These are phyloP conservation scores for Chesias legatella DNA, from an alignment of 2,888 invertebrate genomes.

Conservation along the genomic window DNA sequence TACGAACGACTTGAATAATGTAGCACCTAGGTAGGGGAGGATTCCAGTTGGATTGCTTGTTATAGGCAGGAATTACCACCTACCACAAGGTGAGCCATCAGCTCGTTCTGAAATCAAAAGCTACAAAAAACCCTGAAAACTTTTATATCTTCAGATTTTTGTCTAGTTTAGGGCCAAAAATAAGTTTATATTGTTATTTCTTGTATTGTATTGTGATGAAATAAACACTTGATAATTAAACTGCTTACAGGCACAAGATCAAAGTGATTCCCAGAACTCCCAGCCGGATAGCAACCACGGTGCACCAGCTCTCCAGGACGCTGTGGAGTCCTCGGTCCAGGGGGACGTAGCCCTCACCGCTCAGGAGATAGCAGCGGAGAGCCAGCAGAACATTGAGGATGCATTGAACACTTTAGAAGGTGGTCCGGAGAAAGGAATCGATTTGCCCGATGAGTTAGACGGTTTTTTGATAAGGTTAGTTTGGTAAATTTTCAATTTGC, in stretches of 20 bases:
- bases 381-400: slow-evolving; percentile 48
- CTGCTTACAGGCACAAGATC: slow-evolving; percentile 10
- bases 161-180: no score
- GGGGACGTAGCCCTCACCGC: neutral
- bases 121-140: no score
- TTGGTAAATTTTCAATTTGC: neutral
- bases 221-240: no score
- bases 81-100: no score
- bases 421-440: slow-evolving; percentile 24
- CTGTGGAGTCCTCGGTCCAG: neutral
- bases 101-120: no score
- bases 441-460: slow-evolving; percentile 37
- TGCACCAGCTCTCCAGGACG: slow-evolving; percentile 1
- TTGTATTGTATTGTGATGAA: no score
- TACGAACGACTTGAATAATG: no score
- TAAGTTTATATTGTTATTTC: no score
- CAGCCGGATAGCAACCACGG: slow-evolving; percentile 11
- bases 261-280: slow-evolving; percentile 4
- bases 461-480: slow-evolving; percentile 44
- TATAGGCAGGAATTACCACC: no score
- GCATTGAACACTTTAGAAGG: slow-evolving; percentile 51
- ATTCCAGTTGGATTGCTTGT: no score
- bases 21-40: no score
- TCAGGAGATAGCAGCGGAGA: slow-evolving; percentile 9
- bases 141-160: no score